Conservation (phyloP, 2,888 invertebrate genomes). For the Microplitis deprimator region DNA sequence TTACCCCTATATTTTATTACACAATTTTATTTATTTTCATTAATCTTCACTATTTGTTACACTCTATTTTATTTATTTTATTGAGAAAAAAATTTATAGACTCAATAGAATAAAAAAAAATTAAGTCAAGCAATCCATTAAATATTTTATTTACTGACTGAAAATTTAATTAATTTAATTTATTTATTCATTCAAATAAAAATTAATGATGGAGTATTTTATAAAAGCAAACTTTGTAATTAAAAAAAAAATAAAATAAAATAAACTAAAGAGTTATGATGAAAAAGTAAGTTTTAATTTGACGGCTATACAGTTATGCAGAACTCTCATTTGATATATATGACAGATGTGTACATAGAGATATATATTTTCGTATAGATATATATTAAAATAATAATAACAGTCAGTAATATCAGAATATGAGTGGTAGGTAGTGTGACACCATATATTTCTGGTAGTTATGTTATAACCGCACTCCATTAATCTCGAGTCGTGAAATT, state of each 20-base stretch:
- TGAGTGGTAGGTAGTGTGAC: background rate
- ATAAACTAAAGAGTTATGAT: background rate
- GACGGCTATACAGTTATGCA: background rate
- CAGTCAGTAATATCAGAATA: background rate
- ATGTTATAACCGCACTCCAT: slow-evolving; percentile 25
- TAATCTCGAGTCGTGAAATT: slow-evolving; percentile 34
- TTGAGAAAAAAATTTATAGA: too few species aligned
- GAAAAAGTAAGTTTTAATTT: background rate
- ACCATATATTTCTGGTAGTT: background rate
- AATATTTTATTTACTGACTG: too few species aligned
- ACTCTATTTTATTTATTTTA: too few species aligned
- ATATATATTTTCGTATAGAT: background rate
- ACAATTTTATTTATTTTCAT: too few species aligned
- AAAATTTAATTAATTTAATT: too few species aligned
- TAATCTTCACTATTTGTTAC: too few species aligned
- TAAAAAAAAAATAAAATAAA: background rate
- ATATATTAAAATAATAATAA: slow-evolving; percentile 11
- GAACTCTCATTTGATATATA: background rate
- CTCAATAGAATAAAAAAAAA: too few species aligned
- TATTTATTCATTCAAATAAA: too few species aligned
- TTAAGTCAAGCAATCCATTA: too few species aligned
- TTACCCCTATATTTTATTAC: too few species aligned
- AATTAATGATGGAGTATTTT: background rate
- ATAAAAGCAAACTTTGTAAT: background rate
- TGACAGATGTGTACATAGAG: background rate